Conservation (phyloP, 2,888 invertebrate species). For the Balanococcus diminutus region DNA sequence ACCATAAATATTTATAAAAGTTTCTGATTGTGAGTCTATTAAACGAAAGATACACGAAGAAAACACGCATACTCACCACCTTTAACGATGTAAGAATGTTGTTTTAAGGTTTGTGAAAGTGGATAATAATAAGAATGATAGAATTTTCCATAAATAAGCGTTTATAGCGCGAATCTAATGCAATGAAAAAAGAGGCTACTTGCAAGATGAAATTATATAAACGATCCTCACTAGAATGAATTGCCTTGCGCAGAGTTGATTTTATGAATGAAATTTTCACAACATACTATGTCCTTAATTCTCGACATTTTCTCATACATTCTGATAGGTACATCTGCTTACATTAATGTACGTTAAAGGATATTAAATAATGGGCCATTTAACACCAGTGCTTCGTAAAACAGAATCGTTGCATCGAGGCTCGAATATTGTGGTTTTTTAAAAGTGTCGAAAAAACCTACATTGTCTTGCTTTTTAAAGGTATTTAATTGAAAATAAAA, state of each 20-base stretch:
- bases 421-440: too few species aligned
- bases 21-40: too few species aligned
- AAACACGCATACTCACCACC: not conserved
- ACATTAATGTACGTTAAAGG: not conserved
- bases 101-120: not conserved
- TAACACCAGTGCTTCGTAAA: not conserved
- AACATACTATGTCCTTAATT: not conserved
- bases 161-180: not conserved
- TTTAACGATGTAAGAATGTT: not conserved
- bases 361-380: slow-evolving; percentile 17
- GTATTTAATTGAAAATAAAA: not conserved
- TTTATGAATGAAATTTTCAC: not conserved
- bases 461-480: not conserved
- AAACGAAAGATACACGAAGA: too few species aligned
- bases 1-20: too few species aligned
- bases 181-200: not conserved
- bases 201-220: not conserved
- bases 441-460: too few species aligned
- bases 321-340: not conserved
- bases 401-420: not conserved
- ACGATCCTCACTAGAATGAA: not conserved
- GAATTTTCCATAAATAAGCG: not conserved
- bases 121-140: not conserved
- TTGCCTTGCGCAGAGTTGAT: not conserved
- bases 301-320: slow-evolving; percentile 3